phyloP scores from a whole-genome alignment of 2,888 invertebrate genomes.

The Tetramorium bicarinatum region DNA sequence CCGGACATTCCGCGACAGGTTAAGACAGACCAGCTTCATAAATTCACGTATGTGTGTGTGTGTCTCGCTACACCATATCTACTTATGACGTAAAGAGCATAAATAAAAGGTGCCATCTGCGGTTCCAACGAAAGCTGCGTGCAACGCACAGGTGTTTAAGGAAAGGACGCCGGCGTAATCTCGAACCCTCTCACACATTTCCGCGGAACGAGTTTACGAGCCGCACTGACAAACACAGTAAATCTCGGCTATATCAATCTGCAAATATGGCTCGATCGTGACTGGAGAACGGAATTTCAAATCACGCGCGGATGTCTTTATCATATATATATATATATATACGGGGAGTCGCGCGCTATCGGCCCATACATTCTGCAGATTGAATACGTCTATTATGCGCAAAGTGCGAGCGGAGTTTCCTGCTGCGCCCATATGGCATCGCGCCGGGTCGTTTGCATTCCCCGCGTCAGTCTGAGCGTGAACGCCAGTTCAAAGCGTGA shows the following conservation, averaged over 20 bases:
- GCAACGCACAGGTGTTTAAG: not conserved
- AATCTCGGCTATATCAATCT: conserved; percentile 29
- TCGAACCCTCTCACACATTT: not conserved
- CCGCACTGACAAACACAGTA: not conserved
- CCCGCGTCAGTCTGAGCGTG: conserved; percentile 39
- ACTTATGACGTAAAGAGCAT: not conserved
- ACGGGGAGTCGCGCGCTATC: conserved; percentile 27
- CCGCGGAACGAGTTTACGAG: conserved; percentile 4
- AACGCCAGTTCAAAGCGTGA: conserved; percentile 41
- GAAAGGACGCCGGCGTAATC: not conserved
- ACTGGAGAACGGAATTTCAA: conserved; percentile 31
- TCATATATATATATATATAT: too few species aligned
- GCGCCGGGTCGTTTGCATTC: conserved; percentile 45
- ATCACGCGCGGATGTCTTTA: conserved; percentile 37
- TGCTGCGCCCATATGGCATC: conserved; percentile 57
- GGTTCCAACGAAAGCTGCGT: not conserved
- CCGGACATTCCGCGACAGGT: not conserved
- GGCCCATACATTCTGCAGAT: conserved; percentile 30
- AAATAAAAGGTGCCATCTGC: not conserved
- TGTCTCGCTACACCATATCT: not conserved
- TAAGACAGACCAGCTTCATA: not conserved
- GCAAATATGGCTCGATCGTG: conserved; percentile 3
- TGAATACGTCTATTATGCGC: conserved; percentile 48
- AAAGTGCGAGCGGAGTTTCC: conserved; percentile 43
- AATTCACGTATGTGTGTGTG: not conserved